These are phyloP conservation scores for Cairina moschata DNA, from an alignment of 2,113 vertebrate genomes.

Conservation along the genomic window DNA sequence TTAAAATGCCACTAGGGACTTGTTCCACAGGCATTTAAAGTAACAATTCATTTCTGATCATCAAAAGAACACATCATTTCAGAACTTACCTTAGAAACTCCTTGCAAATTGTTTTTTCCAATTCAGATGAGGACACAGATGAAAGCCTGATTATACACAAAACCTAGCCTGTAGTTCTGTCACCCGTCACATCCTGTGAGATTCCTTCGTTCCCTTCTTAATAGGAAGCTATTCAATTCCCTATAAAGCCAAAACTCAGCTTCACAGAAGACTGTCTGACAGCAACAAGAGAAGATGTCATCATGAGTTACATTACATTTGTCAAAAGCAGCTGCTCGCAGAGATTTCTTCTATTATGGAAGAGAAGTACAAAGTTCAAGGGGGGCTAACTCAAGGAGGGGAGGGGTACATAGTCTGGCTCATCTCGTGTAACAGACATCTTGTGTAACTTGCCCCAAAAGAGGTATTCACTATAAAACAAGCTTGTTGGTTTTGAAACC, in stretches of 20 bases:
- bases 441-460: not conserved
- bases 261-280: constrained; percentile 44
- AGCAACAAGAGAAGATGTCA: constrained; percentile 45
- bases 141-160: constrained; percentile 11
- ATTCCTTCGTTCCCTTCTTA: constrained; percentile 6
- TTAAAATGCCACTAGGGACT: not conserved
- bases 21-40: not conserved
- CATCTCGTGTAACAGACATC: not conserved
- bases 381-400: not conserved
- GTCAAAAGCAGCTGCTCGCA: not conserved
- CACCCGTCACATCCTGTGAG: not conserved
- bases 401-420: not conserved
- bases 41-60: not conserved
- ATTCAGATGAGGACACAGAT: not conserved
- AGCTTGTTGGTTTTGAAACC: not conserved
- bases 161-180: not conserved
- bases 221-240: constrained; percentile 32
- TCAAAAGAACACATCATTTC: not conserved
- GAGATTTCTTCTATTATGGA: not conserved
- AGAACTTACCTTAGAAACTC: constrained; percentile 4
- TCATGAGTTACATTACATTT: not conserved
- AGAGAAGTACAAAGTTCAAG: constrained; percentile 22
- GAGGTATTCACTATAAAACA: not conserved
- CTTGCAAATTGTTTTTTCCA: not conserved
- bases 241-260: constrained; percentile 29